Conservation (phyloP, 1,140 invertebrate genomes). For the Apis laboriosa region DNA sequence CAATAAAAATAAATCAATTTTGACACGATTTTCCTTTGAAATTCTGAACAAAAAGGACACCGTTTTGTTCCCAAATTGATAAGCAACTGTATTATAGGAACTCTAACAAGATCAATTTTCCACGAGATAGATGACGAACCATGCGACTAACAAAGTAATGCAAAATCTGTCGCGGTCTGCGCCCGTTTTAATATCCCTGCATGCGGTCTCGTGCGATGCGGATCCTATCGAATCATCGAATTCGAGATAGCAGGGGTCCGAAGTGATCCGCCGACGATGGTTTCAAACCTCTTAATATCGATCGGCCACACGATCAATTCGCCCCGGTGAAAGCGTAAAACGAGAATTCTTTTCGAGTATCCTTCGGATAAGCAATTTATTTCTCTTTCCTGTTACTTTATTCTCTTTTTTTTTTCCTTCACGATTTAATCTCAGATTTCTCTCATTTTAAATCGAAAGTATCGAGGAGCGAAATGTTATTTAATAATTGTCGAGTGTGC, state of each 20-base stretch:
- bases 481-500: background rate
- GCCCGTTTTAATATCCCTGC: slow-evolving; percentile 38
- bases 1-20: too few species aligned
- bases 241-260: slow-evolving; percentile 17
- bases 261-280: slow-evolving; percentile 5
- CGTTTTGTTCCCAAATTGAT: background rate
- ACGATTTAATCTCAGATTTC: background rate
- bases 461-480: background rate
- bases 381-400: background rate
- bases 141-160: slow-evolving; percentile 16
- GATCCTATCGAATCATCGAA: slow-evolving; percentile 30
- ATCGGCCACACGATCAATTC: slow-evolving; percentile 30
- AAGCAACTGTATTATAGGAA: background rate
- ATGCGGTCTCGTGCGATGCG: background rate
- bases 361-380: slow-evolving; percentile 17
- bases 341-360: slow-evolving; percentile 15
- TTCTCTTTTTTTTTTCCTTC: too few species aligned
- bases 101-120: slow-evolving; percentile 12
- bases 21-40: background rate
- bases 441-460: background rate
- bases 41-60: background rate
- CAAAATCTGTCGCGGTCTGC: slow-evolving; percentile 28
- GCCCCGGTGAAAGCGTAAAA: background rate
- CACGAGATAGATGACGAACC: background rate
- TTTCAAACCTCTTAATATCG: slow-evolving; percentile 28